Base-by-base conservation (phyloP, 2,113 vertebrate genomes). In the Camelus bactrianus region DNA sequence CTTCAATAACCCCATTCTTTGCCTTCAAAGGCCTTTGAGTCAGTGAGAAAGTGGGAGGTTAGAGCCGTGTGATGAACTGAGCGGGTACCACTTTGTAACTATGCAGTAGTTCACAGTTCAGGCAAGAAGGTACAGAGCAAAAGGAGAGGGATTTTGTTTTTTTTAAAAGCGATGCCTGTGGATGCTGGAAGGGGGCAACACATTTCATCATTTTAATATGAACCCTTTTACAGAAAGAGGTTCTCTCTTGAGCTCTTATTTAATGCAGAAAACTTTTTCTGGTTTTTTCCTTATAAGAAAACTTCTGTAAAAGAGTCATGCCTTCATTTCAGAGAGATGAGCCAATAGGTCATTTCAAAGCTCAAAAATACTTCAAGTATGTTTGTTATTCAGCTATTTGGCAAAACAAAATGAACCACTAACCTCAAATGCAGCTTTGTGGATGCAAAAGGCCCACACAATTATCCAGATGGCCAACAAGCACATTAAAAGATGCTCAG, bases 11-110 rank as follows among this genome's bases (percentile, higher is more conserved):
- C 97, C 97, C 86, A 86, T 97, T 98, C 97, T 98, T 97, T 94
- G 93, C 97, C 96, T 98, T 98, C 97, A 97, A 98, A 98, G 97
- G 97, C 97, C 97, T 97, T 90, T 58, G 97, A 97, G 85, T 96
- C 42, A 2, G 73, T 5, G 56, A 95, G 96, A 97, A 98, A 97
- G 97, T 81, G 93, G 95, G 96, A 92, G 98, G 97, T 97, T 76
- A 93, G 96, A 98, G 95, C 95, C 94, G 93, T 77, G 96, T 93
- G 69, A 82, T 28, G 95, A 97, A 96, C 96, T 70, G 87, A 97
- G 96, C 67, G 88, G 98, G 82, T 83, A 94, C 64, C 94, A 91
- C 96, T 93, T 97, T 96, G 88, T 95, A 97, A 97, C 95, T 93
- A 98, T 83, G 96, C 84, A 95, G 98, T 58, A 50, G 92, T 97